phyloP scores from a whole-genome alignment of 2,113 vertebrate genomes.

The Pomatorhinus ruficollis region DNA sequence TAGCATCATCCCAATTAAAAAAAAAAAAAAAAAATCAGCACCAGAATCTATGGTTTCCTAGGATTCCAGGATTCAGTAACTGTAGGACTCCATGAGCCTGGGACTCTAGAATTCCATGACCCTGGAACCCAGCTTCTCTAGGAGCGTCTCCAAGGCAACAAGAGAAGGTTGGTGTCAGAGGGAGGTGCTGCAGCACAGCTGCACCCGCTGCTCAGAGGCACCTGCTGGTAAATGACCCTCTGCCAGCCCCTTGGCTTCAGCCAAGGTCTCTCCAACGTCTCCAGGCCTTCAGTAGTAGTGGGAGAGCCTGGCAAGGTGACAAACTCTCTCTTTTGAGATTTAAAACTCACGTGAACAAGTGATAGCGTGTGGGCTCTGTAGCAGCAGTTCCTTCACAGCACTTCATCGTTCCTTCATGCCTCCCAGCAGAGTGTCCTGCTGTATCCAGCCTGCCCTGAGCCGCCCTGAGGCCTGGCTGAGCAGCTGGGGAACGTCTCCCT shows the following conservation, averaged over 20 bases:
- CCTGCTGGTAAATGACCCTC: background rate
- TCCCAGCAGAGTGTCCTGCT: background rate
- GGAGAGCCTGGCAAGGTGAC: background rate
- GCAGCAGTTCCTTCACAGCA: background rate
- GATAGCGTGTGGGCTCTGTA: rapidly evolving
- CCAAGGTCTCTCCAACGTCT: background rate
- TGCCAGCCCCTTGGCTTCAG: background rate
- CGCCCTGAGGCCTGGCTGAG: too few relatives aligned
- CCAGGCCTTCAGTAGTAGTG: rapidly evolving
- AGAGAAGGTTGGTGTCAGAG: background rate
- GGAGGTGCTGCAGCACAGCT: rapidly evolving
- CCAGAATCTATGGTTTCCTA: background rate
- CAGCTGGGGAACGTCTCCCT: background rate
- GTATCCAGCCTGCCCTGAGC: background rate
- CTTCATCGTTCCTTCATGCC: rapidly evolving
- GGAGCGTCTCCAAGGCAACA: background rate
- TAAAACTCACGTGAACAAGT: background rate
- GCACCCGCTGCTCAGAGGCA: too few relatives aligned
- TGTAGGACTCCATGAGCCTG: background rate
- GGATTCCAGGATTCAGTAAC: too few relatives aligned
- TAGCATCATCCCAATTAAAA: background rate
- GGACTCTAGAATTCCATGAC: background rate
- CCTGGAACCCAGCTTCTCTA: rapidly evolving
- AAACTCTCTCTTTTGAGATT: background rate
- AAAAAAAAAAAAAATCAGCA: rapidly evolving